A percentile compares a stretch with the other conserved stretches of the same genome.
phyloP scores from a whole-genome alignment of 1,140 invertebrate species.

The Drosophila saltans region DNA sequence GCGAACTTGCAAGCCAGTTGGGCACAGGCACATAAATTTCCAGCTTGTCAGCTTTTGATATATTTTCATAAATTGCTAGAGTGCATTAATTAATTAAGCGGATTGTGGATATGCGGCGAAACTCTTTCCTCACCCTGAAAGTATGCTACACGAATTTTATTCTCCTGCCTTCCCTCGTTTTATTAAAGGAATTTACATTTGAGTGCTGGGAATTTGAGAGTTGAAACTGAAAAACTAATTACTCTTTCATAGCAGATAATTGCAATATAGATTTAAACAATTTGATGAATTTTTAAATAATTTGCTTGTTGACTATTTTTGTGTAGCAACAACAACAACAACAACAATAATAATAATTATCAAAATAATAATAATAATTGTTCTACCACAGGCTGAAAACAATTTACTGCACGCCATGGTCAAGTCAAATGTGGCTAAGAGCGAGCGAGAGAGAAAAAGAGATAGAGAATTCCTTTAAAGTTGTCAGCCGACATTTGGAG shows the following conservation, averaged over 20 bases:
- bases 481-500: slow-evolving; percentile 69
- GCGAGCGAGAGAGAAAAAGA: slow-evolving; percentile 25
- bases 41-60: slow-evolving; percentile 81
- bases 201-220: background rate
- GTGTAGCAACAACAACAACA: background rate
- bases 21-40: slow-evolving; percentile 76
- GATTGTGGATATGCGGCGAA: slow-evolving; percentile 45
- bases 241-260: slow-evolving; percentile 28
- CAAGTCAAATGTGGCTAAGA: slow-evolving; percentile 44
- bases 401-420: slow-evolving; percentile 80
- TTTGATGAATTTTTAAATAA: slow-evolving; percentile 54
- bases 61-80: slow-evolving; percentile 81
- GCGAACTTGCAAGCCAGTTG: slow-evolving; percentile 47
- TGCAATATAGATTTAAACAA: slow-evolving; percentile 63
- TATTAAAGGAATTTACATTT: no score
- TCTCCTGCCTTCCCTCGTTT: no score
- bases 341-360: slow-evolving; percentile 58
- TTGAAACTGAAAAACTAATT: slow-evolving; percentile 57
- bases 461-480: slow-evolving; percentile 76
- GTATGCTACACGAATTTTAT: slow-evolving; percentile 54
- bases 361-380: slow-evolving; percentile 29
- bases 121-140: slow-evolving; percentile 53
- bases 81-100: slow-evolving; percentile 82
- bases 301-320: slow-evolving; percentile 66
- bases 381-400: slow-evolving; percentile 47